Base-by-base conservation (phyloP, 2,888 invertebrate genomes). In the Eupithecia inturbata region DNA sequence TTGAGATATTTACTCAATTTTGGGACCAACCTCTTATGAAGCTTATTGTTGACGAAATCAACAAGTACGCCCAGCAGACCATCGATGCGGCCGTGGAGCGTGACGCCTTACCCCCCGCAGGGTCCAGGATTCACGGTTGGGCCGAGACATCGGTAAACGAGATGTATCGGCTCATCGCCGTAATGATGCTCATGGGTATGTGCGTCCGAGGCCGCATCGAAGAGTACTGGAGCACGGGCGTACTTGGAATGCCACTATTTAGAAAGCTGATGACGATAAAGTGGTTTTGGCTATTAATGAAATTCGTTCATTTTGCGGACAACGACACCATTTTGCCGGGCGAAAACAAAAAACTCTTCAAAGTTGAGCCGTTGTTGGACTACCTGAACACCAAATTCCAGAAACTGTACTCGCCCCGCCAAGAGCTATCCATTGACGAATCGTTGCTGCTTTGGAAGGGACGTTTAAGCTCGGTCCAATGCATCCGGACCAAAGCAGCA, bases 401-500 rank as follows among this genome's bases (percentile, higher is more conserved):
- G 19, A 16, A n/a, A 1, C 3, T 73, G 12, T 80, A 80, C 33
- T 64, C 16, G 1, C 78, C 75, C 70, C 67, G 45, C 49, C 49
- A 64, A 45, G 69, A 76, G 10, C n/a, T 79, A 1, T 45, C 26
- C 60, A 22, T 74, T 1, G 74, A 71, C 41, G 74, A 74, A 36
- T 75, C 75, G 19, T 36, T 75, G 22, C 67, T 75, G 12, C 67
- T 70, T 7, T 75, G 69, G 45, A 72, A 75, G 31, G 67, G 72
- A 14, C 70, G n/a, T 45, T 80, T 84, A 31, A 77, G 76, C 66
- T 83, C 80, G 80, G 75, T 77, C 6, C 85, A 70, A 26, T 66
- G 53, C 36, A 70, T 70, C 26, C 53, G 62, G 7, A 60, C 22
- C 28, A 84, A 84, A 80, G 78, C 82, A 69, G 81, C 84, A 49